phyloP scores from a whole-genome alignment of 2,888 invertebrate genomes.

The Cerastoderma edule region DNA sequence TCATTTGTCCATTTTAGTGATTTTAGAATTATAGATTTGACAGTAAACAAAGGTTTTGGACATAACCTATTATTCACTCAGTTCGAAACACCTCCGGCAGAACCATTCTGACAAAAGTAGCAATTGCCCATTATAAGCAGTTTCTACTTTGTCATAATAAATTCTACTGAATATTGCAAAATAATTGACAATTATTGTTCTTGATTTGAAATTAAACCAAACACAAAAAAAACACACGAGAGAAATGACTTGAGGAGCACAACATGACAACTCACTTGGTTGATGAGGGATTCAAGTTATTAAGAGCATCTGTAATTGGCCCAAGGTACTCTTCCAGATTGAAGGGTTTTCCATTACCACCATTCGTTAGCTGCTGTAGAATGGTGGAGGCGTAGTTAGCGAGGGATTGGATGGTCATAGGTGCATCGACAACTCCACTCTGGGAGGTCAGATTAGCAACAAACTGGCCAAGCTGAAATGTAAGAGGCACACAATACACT shows the following conservation, averaged over 20 bases:
- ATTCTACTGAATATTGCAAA: too few relatives aligned
- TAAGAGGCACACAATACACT: background rate
- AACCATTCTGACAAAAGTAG: background rate
- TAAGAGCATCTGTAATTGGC: constrained; percentile 19
- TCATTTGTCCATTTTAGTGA: too few relatives aligned
- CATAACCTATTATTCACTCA: too few relatives aligned
- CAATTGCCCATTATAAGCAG: background rate
- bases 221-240: too few relatives aligned
- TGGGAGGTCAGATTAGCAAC: constrained; percentile 5
- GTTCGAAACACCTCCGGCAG: too few relatives aligned
- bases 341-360: constrained; percentile 2
- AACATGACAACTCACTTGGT: constrained; percentile 3
- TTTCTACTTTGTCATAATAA: background rate
- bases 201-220: too few relatives aligned
- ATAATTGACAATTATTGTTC: too few relatives aligned
- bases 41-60: too few relatives aligned
- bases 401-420: constrained; percentile 6
- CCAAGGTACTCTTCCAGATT: constrained; percentile 10
- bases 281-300: background rate
- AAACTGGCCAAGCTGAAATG: constrained; percentile 16
- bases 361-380: background rate
- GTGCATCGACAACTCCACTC: background rate
- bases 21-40: too few relatives aligned
- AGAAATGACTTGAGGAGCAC: too few relatives aligned
- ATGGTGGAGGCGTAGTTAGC: constrained; percentile 18